Conservation (phyloP, 2,888 invertebrate species). For the Nycteola revayana region DNA sequence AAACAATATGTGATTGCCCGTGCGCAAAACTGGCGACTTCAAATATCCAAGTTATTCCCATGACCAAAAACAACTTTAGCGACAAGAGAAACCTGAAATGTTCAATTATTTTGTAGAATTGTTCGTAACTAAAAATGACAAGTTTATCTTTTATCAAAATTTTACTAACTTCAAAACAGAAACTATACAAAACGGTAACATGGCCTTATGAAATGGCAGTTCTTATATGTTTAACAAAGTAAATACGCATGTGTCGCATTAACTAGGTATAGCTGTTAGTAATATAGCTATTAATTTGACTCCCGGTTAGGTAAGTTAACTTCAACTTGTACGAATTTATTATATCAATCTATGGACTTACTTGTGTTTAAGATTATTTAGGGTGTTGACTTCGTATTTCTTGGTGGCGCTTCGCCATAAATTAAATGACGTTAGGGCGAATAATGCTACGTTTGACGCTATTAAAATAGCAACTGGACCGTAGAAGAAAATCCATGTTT, state of each 20-base stretch:
- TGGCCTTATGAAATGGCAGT: too few relatives aligned
- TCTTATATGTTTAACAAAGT: too few relatives aligned
- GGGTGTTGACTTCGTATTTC: constrained; percentile 73
- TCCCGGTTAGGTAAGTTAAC: too few relatives aligned
- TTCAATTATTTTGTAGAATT: too few relatives aligned
- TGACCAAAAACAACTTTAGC: constrained; percentile 84
- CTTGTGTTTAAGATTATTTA: constrained; percentile 82
- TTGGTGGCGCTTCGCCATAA: constrained; percentile 81
- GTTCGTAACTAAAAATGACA: too few relatives aligned
- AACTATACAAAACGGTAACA: too few relatives aligned
- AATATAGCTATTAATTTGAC: too few relatives aligned
- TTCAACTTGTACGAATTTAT: not conserved
- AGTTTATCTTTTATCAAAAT: too few relatives aligned
- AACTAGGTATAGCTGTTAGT: too few relatives aligned
- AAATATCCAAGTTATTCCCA: constrained; percentile 88
- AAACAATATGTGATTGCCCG: constrained; percentile 61
- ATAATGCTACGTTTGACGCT: constrained; percentile 79
- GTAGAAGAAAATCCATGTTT: constrained; percentile 85
- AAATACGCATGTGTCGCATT: too few relatives aligned
- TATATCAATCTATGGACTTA: constrained; percentile 37
- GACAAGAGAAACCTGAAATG: constrained; percentile 83
- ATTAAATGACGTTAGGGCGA: constrained; percentile 79
- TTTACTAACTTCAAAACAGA: too few relatives aligned
- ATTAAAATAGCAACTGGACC: constrained; percentile 84
- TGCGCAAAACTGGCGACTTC: constrained; percentile 82